Evolutionary conservation across 2,113 vertebrate genomes (phyloP).

Genomic region (Lipotes vexillifer): DNA sequence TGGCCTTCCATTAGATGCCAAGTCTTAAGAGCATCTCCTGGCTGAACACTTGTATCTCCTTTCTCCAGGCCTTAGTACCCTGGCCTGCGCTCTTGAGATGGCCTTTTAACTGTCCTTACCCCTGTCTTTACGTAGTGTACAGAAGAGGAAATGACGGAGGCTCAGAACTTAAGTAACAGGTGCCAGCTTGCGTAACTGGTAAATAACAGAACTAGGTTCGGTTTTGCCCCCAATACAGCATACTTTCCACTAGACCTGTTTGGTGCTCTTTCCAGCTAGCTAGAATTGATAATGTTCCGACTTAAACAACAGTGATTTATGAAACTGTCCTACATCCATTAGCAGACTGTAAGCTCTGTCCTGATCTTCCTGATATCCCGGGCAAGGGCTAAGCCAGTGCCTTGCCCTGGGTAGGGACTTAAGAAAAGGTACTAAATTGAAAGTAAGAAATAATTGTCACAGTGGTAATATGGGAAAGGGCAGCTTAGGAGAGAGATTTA

Average conservation of each 20-base stretch:
- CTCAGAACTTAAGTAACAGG: background rate
- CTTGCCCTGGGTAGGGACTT: background rate
- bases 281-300: background rate
- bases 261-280: background rate
- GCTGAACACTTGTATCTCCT: background rate
- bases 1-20: background rate
- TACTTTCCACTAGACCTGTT: background rate
- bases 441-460: background rate
- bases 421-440: background rate
- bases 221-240: background rate
- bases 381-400: background rate
- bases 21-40: background rate
- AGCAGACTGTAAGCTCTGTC: background rate
- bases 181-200: background rate
- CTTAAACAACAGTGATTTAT: background rate
- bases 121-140: background rate
- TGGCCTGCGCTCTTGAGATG: background rate
- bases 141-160: background rate
- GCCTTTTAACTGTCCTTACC: background rate
- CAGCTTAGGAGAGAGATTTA: background rate
- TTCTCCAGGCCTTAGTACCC: background rate
- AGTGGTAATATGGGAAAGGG: background rate
- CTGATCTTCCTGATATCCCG: background rate
- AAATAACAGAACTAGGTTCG: background rate
- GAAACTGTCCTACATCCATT: background rate